Evolutionary conservation across 2,113 vertebrate species (phyloP).

Genomic region (Oenanthe oenanthe): DNA sequence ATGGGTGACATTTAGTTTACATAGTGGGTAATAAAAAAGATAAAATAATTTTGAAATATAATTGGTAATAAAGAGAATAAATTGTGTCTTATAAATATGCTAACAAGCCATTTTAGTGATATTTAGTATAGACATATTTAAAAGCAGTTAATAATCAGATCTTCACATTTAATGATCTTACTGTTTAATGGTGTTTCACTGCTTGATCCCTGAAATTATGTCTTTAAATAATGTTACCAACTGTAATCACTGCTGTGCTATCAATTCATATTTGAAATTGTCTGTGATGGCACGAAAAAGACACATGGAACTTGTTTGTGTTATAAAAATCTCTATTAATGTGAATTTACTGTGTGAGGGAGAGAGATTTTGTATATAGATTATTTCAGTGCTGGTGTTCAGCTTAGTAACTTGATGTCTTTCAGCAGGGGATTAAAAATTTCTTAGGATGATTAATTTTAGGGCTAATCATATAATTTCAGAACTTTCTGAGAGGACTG

Average conservation of each 20-base stretch:
- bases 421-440: neutral
- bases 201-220: constrained; percentile 27
- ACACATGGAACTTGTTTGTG: neutral
- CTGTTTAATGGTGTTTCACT: constrained; percentile 23
- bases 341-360: neutral
- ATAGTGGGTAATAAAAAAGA: constrained; percentile 35
- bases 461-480: constrained; percentile 9
- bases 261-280: constrained; percentile 13
- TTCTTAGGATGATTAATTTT: constrained; percentile 2
- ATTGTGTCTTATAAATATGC: constrained; percentile 59
- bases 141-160: constrained; percentile 59
- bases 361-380: neutral
- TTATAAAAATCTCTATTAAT: constrained; percentile 3
- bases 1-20: constrained; percentile 67
- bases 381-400: neutral
- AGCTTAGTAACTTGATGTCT: neutral
- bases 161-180: constrained; percentile 22
- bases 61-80: constrained; percentile 61
- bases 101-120: constrained; percentile 44
- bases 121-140: constrained; percentile 39
- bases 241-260: neutral
- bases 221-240: constrained; percentile 10
- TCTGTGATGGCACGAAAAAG: neutral
- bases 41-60: constrained; percentile 51
- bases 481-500: constrained; percentile 9